phyloP scores from a whole-genome alignment of 2,113 vertebrate genomes.

The Alaudala cheleensis region DNA sequence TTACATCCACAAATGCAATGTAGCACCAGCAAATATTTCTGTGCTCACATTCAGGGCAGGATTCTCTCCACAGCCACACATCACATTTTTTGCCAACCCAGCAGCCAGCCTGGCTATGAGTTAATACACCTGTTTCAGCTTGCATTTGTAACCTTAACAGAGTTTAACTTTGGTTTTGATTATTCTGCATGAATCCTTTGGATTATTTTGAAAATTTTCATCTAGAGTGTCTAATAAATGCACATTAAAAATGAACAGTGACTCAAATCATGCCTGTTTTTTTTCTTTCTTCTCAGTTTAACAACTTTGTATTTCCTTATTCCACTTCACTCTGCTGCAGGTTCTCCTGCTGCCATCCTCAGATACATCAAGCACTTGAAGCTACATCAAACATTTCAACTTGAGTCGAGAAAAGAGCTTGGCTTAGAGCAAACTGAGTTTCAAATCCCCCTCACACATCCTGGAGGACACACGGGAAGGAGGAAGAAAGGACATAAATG shows the following conservation, averaged over 20 bases:
- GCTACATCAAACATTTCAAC: background rate
- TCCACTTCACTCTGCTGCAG: background rate
- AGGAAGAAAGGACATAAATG: background rate
- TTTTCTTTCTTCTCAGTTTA: background rate
- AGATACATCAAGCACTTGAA: background rate
- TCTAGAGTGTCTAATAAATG: background rate
- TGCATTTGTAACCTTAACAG: background rate
- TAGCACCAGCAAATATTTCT: constrained; percentile 33
- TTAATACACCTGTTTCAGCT: background rate
- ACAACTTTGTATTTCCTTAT: background rate
- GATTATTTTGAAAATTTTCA: background rate
- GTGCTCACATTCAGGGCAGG: background rate
- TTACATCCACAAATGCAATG: background rate
- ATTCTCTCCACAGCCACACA: background rate
- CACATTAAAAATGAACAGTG: background rate
- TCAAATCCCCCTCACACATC: background rate
- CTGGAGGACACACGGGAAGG: fast-evolving
- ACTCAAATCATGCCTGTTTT: background rate
- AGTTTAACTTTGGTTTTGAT: background rate
- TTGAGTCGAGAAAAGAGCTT: background rate
- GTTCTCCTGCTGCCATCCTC: background rate
- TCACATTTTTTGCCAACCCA: background rate
- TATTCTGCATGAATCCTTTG: background rate
- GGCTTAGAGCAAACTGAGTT: background rate
- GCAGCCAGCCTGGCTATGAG: background rate